These are phyloP conservation scores for Drosophila prolongata DNA, from an alignment of 2,888 invertebrate genomes.

Conservation along the genomic window DNA sequence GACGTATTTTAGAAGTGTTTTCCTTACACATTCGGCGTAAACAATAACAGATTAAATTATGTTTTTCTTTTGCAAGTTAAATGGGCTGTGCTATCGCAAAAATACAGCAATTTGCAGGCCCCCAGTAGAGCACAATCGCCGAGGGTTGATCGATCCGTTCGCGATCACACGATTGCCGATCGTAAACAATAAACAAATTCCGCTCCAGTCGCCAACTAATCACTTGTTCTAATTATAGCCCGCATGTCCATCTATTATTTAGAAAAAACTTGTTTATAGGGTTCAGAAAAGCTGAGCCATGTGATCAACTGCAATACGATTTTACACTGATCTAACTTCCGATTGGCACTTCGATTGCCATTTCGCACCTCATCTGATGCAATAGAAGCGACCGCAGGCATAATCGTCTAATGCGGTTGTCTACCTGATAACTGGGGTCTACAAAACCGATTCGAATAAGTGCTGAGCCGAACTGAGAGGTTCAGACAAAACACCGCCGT, in stretches of 20 bases:
- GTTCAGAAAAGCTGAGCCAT: conserved; percentile 12
- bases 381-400: conserved; percentile 52
- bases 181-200: conserved; percentile 51
- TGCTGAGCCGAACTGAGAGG: conserved; percentile 27
- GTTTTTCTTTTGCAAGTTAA: conserved; percentile 58
- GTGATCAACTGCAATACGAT: conserved; percentile 46
- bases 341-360: conserved; percentile 38
- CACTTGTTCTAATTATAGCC: conserved; percentile 34
- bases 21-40: conserved; percentile 63
- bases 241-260: conserved; percentile 8
- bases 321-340: conserved; percentile 32
- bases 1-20: conserved; percentile 61
- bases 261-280: conserved; percentile 54
- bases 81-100: conserved; percentile 57
- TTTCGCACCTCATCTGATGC: conserved; percentile 56
- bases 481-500: conserved; percentile 36
- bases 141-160: conserved; percentile 45
- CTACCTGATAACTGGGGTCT: conserved; percentile 51
- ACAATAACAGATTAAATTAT: conserved; percentile 68
- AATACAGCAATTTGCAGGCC: conserved; percentile 36
- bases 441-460: conserved; percentile 5
- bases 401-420: conserved; percentile 54
- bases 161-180: conserved; percentile 44
- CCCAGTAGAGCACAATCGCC: conserved; percentile 46
- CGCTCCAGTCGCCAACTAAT: conserved; percentile 30